These are phyloP conservation scores for Myotis myotis DNA, from an alignment of 2,797 vertebrate species.

Conservation along the genomic window DNA sequence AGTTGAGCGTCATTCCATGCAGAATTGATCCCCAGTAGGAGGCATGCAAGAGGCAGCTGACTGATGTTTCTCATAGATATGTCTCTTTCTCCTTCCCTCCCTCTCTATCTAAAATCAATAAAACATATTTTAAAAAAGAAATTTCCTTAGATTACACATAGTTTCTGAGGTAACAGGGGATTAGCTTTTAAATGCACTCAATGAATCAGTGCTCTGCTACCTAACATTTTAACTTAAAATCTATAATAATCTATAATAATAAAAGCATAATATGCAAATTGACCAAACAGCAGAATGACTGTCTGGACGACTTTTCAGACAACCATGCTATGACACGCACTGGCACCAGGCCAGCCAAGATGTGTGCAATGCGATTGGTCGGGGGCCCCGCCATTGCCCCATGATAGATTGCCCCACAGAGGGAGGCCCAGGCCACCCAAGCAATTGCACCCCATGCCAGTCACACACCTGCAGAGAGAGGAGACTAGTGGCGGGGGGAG, in stretches of 20 bases:
- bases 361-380: too few species aligned
- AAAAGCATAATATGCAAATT: too few species aligned
- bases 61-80: not conserved
- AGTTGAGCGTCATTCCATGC: not conserved
- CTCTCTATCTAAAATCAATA: not conserved
- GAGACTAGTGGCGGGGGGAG: too few species aligned
- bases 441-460: too few species aligned
- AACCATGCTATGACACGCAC: too few species aligned
- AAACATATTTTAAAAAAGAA: not conserved
- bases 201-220: not conserved
- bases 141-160: not conserved
- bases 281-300: too few species aligned
- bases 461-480: too few species aligned
- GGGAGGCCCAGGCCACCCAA: too few species aligned
- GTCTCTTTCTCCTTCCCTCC: not conserved
- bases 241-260: not conserved
- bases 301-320: too few species aligned
- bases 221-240: constrained; percentile 31
- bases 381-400: too few species aligned
- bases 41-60: not conserved
- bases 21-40: not conserved
- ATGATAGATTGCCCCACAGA: too few species aligned
- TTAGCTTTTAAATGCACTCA: not conserved
- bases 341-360: too few species aligned
- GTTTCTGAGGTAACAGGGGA: not conserved